These are phyloP conservation scores for Drosophila nigrodunni DNA, from an alignment of 1,140 invertebrate genomes.

Conservation along the genomic window DNA sequence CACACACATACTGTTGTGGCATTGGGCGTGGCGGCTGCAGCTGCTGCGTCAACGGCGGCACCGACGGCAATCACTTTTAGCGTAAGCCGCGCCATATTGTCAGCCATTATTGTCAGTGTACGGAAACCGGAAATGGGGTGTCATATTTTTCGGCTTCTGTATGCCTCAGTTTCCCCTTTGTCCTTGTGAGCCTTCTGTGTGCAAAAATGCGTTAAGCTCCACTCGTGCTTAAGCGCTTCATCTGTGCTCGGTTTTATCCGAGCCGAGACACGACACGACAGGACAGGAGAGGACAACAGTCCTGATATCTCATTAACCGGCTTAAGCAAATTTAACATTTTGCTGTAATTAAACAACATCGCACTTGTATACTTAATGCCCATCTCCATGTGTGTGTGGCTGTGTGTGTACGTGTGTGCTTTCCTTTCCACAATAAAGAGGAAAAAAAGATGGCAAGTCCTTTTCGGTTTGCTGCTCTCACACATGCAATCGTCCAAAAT, in stretches of 20 bases:
- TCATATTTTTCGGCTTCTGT: conserved; percentile 68
- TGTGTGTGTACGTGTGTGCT: not conserved
- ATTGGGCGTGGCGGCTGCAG: not conserved
- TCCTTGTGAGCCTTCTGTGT: conserved; percentile 21
- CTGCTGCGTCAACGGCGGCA: conserved; percentile 4
- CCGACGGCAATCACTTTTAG: conserved; percentile 67
- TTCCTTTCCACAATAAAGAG: not conserved
- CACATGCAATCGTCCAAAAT: conserved; percentile 42
- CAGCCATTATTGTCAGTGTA: conserved; percentile 76
- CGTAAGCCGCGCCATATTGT: conserved; percentile 77
- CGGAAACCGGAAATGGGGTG: conserved; percentile 74
- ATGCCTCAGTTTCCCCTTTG: not conserved
- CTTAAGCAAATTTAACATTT: conserved; percentile 72
- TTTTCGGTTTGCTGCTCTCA: conserved; percentile 2
- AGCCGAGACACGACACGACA: conserved; percentile 15
- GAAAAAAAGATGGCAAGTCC: not conserved
- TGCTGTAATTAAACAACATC: conserved; percentile 58
- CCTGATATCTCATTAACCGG: conserved; percentile 68
- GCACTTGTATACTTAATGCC: conserved; percentile 53
- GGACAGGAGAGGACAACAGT: conserved; percentile 7
- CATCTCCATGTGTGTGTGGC: not conserved
- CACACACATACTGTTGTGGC: conserved; percentile 16
- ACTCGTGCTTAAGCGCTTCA: conserved; percentile 62
- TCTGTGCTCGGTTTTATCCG: conserved; percentile 46
- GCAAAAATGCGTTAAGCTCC: conserved; percentile 72